Evolutionary conservation across 23 tunicate genomes (phyloP).

Genomic region (Oikopleura dioica): DNA sequence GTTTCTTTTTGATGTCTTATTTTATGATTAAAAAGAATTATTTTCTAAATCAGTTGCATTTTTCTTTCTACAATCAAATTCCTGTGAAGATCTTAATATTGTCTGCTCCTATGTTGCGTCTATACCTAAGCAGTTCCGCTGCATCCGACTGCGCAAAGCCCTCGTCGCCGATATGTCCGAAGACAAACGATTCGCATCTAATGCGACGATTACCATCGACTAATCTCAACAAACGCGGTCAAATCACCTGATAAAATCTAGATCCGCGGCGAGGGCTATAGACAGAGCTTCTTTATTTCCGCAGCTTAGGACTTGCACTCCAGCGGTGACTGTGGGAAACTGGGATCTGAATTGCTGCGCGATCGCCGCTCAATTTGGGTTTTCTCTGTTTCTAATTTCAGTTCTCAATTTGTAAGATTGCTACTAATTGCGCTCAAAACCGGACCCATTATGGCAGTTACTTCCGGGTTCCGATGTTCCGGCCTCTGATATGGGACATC

Average conservation of each 20-base stretch:
- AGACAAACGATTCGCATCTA: slow-evolving; percentile 62
- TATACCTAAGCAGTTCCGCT: slow-evolving; percentile 43
- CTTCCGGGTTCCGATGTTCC: slow-evolving; percentile 22
- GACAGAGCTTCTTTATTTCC: slow-evolving; percentile 66
- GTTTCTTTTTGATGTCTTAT: not conserved
- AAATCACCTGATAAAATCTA: slow-evolving; percentile 48
- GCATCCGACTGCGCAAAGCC: slow-evolving; percentile 59
- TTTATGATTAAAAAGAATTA: not conserved
- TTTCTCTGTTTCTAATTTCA: too few relatives aligned
- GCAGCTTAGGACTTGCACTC: slow-evolving; percentile 47
- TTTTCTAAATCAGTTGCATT: too few relatives aligned
- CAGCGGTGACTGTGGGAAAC: slow-evolving; percentile 42
- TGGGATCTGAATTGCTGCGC: too few relatives aligned
- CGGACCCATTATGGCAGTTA: slow-evolving; percentile 44
- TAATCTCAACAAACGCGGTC: too few relatives aligned
- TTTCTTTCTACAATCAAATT: too few relatives aligned
- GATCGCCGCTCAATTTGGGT: too few relatives aligned
- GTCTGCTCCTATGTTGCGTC: slow-evolving; percentile 42
- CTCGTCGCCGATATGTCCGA: slow-evolving; percentile 78
- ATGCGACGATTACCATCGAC: too few relatives aligned
- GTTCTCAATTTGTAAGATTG: too few relatives aligned
- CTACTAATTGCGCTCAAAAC: slow-evolving; percentile 23
- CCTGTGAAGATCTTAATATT: slow-evolving; percentile 38
- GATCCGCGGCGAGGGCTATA: slow-evolving; percentile 40
- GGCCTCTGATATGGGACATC: slow-evolving; percentile 42